Evolutionary conservation across 2,797 vertebrate species (phyloP).

Genomic region (Helicolenus hilgendorfi): DNA sequence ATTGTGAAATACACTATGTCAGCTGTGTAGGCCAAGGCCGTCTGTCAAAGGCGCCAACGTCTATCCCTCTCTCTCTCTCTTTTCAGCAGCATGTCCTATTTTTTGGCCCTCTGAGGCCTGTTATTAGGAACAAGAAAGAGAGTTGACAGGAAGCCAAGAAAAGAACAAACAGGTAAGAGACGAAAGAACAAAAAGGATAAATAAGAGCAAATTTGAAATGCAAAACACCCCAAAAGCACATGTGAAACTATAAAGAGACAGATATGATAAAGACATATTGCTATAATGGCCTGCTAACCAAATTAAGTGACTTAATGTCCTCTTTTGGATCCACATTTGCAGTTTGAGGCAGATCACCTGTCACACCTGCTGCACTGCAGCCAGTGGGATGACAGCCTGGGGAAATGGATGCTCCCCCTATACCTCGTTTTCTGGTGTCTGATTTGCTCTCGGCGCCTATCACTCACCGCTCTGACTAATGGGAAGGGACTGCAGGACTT

Average conservation of each 20-base stretch:
- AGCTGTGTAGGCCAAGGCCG: conserved; percentile 34
- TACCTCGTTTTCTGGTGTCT: conserved; percentile 78
- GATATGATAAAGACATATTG: conserved; percentile 5
- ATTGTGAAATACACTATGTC: conserved; percentile 63
- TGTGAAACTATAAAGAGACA: neutral
- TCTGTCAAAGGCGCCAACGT: conserved; percentile 52
- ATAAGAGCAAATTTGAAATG: neutral
- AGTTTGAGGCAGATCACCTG: conserved; percentile 52
- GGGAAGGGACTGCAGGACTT: conserved; percentile 55
- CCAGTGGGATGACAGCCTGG: conserved; percentile 41
- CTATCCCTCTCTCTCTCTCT: neutral
- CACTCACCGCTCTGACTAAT: conserved; percentile 73
- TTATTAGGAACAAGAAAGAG: conserved; percentile 46
- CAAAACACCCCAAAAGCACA: neutral
- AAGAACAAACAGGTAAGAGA: neutral
- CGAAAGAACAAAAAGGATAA: neutral
- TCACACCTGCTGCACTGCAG: conserved; percentile 49
- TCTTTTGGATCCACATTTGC: conserved; percentile 22
- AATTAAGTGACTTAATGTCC: conserved; percentile 28
- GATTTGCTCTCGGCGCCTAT: conserved; percentile 68
- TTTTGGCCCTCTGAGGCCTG: conserved; percentile 37
- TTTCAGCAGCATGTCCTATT: conserved; percentile 31
- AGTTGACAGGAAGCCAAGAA: neutral
- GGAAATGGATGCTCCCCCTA: conserved; percentile 67
- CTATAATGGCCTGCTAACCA: conserved; percentile 15